These are phyloP conservation scores for Piaya cayana DNA, from an alignment of 2,113 vertebrate genomes.

Conservation along the genomic window DNA sequence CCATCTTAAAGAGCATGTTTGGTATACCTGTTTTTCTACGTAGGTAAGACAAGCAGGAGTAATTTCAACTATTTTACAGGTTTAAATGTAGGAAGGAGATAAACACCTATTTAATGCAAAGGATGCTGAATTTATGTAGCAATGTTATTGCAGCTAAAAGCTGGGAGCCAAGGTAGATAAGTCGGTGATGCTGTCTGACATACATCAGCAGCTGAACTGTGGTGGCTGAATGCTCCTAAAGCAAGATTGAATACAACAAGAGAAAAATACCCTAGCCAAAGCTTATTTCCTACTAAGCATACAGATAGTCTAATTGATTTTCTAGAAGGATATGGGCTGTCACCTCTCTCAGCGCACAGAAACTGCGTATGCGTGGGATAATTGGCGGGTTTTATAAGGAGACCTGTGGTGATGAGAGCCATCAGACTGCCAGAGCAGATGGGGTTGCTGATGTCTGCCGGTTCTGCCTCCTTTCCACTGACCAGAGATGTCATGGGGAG, in stretches of 20 bases:
- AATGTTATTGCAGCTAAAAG: neutral
- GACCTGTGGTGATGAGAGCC: neutral
- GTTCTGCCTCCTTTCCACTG: neutral
- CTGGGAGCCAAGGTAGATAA: neutral
- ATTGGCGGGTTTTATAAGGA: conserved; percentile 17
- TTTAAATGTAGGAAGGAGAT: neutral
- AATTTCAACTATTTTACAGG: neutral
- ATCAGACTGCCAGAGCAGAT: conserved; percentile 6
- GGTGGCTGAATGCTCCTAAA: neutral
- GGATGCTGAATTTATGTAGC: neutral
- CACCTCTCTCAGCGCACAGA: neutral
- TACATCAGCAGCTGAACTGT: neutral
- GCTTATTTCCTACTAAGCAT: neutral
- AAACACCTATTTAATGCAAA: neutral
- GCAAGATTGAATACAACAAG: neutral
- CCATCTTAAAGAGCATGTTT: neutral
- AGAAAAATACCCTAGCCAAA: neutral
- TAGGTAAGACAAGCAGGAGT: neutral
- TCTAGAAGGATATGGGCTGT: neutral
- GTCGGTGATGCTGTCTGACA: neutral
- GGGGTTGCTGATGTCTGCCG: neutral
- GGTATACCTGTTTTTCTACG: neutral
- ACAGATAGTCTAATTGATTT: neutral
- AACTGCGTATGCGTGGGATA: neutral
- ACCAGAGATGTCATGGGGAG: neutral